Percentiles rank a stretch among this genome's conserved stretches.
Conservation (phyloP, 2,797 vertebrate species). For the Pteropus rufus region DNA sequence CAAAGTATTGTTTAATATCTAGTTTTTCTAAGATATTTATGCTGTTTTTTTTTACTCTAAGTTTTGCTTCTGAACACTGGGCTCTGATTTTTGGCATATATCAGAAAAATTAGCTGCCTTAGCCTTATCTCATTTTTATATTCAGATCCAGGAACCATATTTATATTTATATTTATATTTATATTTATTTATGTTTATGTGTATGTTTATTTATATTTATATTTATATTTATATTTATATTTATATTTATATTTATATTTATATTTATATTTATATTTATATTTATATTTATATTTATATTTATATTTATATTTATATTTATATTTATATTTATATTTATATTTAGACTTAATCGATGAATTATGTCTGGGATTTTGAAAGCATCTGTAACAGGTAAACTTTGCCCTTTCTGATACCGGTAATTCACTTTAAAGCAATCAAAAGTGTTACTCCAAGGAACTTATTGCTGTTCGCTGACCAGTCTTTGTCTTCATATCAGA, state of each 20-base stretch:
- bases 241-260: too few species aligned
- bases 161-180: too few species aligned
- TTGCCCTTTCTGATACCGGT: constrained; percentile 3
- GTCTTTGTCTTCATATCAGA: constrained; percentile 12
- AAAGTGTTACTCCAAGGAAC: not conserved
- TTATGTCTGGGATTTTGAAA: constrained; percentile 24
- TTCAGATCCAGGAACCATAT: not conserved
- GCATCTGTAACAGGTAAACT: not conserved
- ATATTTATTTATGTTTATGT: too few species aligned
- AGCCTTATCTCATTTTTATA: not conserved
- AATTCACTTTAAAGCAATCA: constrained; percentile 41
- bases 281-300: too few species aligned
- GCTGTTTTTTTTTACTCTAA: not conserved
- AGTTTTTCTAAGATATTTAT: not conserved
- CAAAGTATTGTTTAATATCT: not conserved
- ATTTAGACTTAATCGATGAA: not conserved
- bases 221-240: too few species aligned
- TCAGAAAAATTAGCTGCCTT: not conserved
- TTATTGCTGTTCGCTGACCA: not conserved
- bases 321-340: too few species aligned
- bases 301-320: too few species aligned
- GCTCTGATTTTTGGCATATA: not conserved
- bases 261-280: too few species aligned
- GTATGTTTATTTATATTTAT: too few species aligned
- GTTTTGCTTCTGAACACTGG: not conserved